These are phyloP conservation scores for Alouatta palliata DNA, from an alignment of 2,113 vertebrate genomes.

Conservation along the genomic window DNA sequence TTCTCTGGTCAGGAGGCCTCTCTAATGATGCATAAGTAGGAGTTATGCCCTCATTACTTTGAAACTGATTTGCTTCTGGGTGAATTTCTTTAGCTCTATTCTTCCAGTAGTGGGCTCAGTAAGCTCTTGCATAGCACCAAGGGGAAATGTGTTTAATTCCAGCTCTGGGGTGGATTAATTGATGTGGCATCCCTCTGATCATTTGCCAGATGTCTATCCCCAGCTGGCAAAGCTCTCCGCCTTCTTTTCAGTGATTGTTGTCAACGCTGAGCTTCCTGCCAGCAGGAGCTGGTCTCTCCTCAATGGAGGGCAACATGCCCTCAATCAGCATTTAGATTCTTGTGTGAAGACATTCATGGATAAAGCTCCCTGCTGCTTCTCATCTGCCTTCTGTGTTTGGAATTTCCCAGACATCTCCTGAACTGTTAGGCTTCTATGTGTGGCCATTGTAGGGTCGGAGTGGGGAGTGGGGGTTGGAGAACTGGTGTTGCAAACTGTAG, in stretches of 20 bases:
- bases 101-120: conserved; percentile 76
- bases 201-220: conserved; percentile 82
- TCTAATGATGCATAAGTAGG: conserved; percentile 16
- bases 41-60: conserved; percentile 68
- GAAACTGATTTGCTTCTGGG: conserved; percentile 80
- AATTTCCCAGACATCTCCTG: conserved; percentile 54
- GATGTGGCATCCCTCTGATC: conserved; percentile 79
- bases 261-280: conserved; percentile 80
- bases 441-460: background rate
- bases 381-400: conserved; percentile 70
- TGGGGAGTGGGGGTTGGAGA: rapidly evolving
- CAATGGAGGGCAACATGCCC: conserved; percentile 78
- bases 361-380: conserved; percentile 61
- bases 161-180: conserved; percentile 76
- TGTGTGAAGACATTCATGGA: conserved; percentile 75
- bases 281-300: conserved; percentile 71
- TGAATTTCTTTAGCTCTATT: conserved; percentile 81
- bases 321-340: conserved; percentile 74
- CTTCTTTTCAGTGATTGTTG: conserved; percentile 75
- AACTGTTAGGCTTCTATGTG: background rate
- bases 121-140: conserved; percentile 73
- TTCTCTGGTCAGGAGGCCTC: background rate
- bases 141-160: conserved; percentile 80
- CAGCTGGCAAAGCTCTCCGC: conserved; percentile 80
- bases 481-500: background rate